These are phyloP conservation scores for Lycaon pictus DNA, from an alignment of 2,113 vertebrate species.

Conservation along the genomic window DNA sequence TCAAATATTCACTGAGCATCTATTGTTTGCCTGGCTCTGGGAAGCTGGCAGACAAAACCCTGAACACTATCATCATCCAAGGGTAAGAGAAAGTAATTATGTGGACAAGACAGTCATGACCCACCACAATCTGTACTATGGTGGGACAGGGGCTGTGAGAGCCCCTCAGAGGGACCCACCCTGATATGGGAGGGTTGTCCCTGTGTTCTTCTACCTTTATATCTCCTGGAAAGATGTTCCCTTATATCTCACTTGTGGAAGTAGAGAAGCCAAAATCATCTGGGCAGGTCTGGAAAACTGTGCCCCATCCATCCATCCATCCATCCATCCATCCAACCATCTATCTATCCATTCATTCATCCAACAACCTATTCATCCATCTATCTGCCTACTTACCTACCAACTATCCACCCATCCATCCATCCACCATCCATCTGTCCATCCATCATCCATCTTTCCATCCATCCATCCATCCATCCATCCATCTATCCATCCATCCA, in stretches of 20 bases:
- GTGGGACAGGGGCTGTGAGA: not conserved
- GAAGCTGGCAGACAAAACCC: not conserved
- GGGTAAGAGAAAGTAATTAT: not conserved
- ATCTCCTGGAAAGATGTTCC: not conserved
- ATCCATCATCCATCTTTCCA: not conserved
- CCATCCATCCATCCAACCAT: no score
- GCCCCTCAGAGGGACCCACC: not conserved
- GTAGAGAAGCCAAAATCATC: not conserved
- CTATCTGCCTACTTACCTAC: not conserved
- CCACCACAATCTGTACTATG: accelerated
- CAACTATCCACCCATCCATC: not conserved
- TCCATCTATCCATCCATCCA: not conserved
- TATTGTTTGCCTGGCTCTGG: not conserved
- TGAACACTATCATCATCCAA: accelerated
- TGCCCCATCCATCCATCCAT: not conserved
- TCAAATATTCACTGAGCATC: accelerated
- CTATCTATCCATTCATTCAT: no score
- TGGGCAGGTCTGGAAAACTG: not conserved
- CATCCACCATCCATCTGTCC: not conserved
- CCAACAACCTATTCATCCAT: not conserved
- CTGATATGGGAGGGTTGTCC: not conserved
- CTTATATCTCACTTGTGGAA: not conserved
- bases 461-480: accelerated
- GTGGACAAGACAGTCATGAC: accelerated
- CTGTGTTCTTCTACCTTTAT: not conserved